A percentile compares a stretch with the other conserved stretches of the same genome.
Evolutionary conservation across 2,113 vertebrate species (phyloP).

Genomic region (Leucoraja erinaceus): DNA sequence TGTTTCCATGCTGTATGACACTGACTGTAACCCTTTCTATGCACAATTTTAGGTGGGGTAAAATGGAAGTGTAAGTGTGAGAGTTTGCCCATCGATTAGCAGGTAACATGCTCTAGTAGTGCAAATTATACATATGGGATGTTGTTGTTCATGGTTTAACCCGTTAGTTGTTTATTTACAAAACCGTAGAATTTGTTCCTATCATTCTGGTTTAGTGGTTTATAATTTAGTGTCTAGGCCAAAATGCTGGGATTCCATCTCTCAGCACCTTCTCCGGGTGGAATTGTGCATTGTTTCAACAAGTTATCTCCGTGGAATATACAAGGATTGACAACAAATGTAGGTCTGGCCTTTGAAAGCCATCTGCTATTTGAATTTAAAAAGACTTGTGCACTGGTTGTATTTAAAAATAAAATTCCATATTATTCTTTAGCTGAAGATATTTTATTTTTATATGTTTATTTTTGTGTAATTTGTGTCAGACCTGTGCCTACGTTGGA

Average conservation of each 20-base stretch:
- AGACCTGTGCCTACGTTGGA: constrained; percentile 96
- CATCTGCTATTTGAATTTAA: background rate
- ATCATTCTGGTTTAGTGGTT: no score
- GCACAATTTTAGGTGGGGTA: background rate
- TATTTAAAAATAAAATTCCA: background rate
- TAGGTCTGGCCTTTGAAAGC: no score
- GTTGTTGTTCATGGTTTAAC: background rate
- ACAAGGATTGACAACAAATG: no score
- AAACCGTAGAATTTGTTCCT: no score
- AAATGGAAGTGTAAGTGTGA: background rate
- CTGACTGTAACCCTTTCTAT: background rate
- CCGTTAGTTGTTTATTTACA: background rate
- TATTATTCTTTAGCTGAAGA: background rate
- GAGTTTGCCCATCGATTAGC: background rate
- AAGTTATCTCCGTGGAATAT: no score
- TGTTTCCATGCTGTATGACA: no score
- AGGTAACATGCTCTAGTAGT: no score
- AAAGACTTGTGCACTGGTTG: no score
- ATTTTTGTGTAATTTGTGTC: background rate
- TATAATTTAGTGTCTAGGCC: no score
- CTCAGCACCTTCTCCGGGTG: no score
- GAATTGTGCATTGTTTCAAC: no score
- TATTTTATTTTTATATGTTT: background rate
- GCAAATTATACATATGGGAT: background rate
- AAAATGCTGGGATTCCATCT: no score